Base-by-base conservation (phyloP, 2,888 invertebrate species). In the Lithophane leautieri region DNA sequence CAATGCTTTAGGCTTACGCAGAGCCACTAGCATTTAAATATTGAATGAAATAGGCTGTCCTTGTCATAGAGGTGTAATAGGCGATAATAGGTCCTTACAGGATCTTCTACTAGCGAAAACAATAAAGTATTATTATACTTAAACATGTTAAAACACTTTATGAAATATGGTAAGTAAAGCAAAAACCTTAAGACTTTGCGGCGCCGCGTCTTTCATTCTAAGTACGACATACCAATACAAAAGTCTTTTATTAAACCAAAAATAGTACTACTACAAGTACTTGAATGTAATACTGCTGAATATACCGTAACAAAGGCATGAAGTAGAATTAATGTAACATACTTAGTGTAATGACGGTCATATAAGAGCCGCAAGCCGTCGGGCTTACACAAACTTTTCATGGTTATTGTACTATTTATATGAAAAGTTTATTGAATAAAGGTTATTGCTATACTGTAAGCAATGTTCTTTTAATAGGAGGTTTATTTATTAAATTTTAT, bases 381-480 rank as follows among this genome's bases (percentile, higher is more conserved):
- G 70, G 52, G 62, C 62, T 83, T 52, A 73, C 68, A 77, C 47
- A 61, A 82, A 82, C 72, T 83, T 83, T 83, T 83, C 73, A 81
- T 82, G 65, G 68, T 81, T 82, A 77, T 80, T 76, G 60, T 63
- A 76, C 56, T 83, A 83, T 83, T 73, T 67, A 79, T 82, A 80
- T 42, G 69, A 72, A 76, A 76, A 83, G 67, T 83, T 83, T 76
- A 82, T 83, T 82, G 60, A 76, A 83, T 76, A 76, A 81, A 63
- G 60, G 50, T 61, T 80, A 70, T 62, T 28, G 62, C 50, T 50
- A 12, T 42, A 42, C 11, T 68, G 56, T 74, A 28, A n/a, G 44
- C 44, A 42, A 66, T 62, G 14, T 50, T 47, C n/a, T 34, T 54
- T 2, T n/a, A 28, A 50, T 68, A 52, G 47, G 11, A n/a, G 25